A percentile compares a stretch with the other conserved stretches of the same genome.
phyloP scores from a whole-genome alignment of 2,888 invertebrate genomes.

The Xanthorhoe designata region DNA sequence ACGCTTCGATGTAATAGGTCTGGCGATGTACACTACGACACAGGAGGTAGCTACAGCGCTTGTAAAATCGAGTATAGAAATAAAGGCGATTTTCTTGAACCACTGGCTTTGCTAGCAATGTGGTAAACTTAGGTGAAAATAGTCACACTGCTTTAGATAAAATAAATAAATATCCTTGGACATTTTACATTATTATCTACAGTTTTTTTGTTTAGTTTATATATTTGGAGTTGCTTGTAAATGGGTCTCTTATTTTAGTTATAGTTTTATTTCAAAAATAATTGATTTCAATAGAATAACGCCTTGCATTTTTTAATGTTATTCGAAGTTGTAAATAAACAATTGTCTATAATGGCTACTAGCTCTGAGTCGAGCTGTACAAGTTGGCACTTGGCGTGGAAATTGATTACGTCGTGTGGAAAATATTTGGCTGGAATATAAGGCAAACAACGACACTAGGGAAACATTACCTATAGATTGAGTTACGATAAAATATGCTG shows the following conservation, averaged over 20 bases:
- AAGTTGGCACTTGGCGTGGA: slow-evolving; percentile 17
- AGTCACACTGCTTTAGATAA: too few relatives aligned
- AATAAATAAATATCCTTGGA: too few relatives aligned
- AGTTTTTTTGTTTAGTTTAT: too few relatives aligned
- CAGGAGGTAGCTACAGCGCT: not conserved
- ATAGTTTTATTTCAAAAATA: too few relatives aligned
- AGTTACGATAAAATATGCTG: slow-evolving; percentile 9
- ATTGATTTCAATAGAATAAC: too few relatives aligned
- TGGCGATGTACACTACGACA: slow-evolving; percentile 8
- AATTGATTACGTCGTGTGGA: slow-evolving; percentile 29
- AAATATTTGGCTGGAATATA: slow-evolving; percentile 20
- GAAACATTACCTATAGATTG: slow-evolving; percentile 11
- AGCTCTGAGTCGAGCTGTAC: not conserved
- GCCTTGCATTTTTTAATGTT: too few relatives aligned
- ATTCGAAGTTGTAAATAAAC: too few relatives aligned
- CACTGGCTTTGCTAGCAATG: not conserved
- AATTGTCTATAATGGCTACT: too few relatives aligned
- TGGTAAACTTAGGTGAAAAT: too few relatives aligned
- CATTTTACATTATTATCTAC: too few relatives aligned
- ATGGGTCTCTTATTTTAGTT: too few relatives aligned
- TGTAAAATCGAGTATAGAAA: not conserved
- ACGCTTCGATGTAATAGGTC: slow-evolving; percentile 30
- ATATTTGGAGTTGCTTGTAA: too few relatives aligned
- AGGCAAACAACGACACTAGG: slow-evolving; percentile 18
- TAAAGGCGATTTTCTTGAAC: not conserved